Base-by-base conservation (phyloP, 2,797 vertebrate species). In the Labeo calbasu region DNA sequence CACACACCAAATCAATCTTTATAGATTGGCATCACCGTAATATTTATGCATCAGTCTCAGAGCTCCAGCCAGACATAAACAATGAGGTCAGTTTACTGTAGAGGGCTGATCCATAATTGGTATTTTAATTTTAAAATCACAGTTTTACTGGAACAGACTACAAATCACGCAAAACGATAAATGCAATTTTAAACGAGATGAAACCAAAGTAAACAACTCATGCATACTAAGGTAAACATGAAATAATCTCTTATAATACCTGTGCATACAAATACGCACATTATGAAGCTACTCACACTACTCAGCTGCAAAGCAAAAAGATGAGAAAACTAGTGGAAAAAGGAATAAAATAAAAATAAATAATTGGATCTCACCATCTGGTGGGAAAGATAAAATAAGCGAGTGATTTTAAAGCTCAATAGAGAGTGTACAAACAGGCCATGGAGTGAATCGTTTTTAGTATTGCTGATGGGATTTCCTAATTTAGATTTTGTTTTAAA, bases 401-500 rank as follows among this genome's bases (percentile, higher is more conserved):
- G 81, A 89, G 32, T 83, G 82, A 85, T 88, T 91, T 89, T 86
- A 92, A 91, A 93, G 75, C 88, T 85, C 53, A 83, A 82, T 61
- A 50, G 78, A 82, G 83, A 92, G 90, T 73, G 90, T 84, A 63
- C 80, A 84, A 87, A 77, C 85, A 91, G 88, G 89, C 82, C 85
- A 85, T 19, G 89, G 83, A 89, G 86, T 88, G 89, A 91, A 86
- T 92, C 85, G 90, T 61, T 87, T 90, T 87, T 85, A 75, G 61
- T 77, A 88, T 81, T 81, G 75, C 80, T 88, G 79, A 63, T 83
- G 73, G 83, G 87, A 89, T 91, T 86, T 89, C 84, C 86, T 84
- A 72, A 92, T 92, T 92, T 91, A 87, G 78, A 89, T 89, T 88
- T 88, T 89, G 88, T 91, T 91, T 91, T 88, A 91, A 94, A 89